phyloP scores from a whole-genome alignment of 2,797 vertebrate genomes.

The Meda fulgida region DNA sequence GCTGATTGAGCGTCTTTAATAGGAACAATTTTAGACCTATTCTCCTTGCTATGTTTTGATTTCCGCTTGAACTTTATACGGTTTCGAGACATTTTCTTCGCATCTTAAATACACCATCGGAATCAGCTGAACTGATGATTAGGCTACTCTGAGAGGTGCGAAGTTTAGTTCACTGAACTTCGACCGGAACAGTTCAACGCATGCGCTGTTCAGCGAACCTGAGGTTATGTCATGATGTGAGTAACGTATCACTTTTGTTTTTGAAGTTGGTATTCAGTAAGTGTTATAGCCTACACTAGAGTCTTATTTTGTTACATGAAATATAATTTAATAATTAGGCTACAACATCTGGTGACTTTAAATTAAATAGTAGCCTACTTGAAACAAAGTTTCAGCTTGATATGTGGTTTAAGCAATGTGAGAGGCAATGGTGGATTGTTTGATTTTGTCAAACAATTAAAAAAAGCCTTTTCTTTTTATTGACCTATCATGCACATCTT shows the following conservation, averaged over 20 bases:
- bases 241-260: not conserved
- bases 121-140: not conserved
- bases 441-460: not conserved
- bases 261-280: not conserved
- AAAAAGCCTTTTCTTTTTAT: not conserved
- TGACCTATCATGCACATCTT: not conserved
- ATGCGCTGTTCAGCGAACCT: slow-evolving; percentile 2
- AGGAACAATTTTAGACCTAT: slow-evolving; percentile 27
- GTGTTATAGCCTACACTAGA: not conserved
- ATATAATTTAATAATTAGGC: too few species aligned
- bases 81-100: slow-evolving; percentile 39
- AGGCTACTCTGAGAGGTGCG: not conserved
- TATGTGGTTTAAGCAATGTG: not conserved
- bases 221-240: not conserved
- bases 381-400: not conserved
- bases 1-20: not conserved
- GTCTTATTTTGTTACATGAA: not conserved
- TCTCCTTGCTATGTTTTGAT: slow-evolving; percentile 31
- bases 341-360: not conserved
- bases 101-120: not conserved
- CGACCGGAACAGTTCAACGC: not conserved
- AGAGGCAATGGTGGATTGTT: not conserved
- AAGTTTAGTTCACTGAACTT: slow-evolving; percentile 21
- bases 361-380: not conserved
- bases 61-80: slow-evolving; percentile 30